Percentiles rank a stretch among this genome's conserved stretches.
Conservation (phyloP, 1,140 invertebrate species). For the Halotydeus destructor region DNA sequence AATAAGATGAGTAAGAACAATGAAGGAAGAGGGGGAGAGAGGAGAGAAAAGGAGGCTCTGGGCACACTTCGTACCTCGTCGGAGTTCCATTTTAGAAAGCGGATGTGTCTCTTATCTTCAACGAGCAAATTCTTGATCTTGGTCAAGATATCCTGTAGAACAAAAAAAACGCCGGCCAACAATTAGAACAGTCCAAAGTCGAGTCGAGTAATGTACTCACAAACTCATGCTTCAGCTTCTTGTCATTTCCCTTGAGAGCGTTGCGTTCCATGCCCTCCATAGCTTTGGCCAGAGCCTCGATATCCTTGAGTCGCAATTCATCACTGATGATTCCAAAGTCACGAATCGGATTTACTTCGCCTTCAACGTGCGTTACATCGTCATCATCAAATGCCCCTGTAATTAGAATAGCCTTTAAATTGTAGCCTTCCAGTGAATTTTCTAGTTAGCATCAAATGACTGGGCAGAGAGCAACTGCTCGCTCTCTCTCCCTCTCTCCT, state of each 20-base stretch:
- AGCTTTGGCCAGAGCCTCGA: conserved; percentile 52
- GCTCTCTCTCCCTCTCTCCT: too few relatives aligned
- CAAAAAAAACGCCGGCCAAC: conserved; percentile 18
- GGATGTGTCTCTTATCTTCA: conserved; percentile 76
- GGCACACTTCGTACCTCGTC: conserved; percentile 53
- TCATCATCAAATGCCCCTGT: conserved; percentile 91
- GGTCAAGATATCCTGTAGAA: conserved; percentile 56
- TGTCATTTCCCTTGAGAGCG: conserved; percentile 76
- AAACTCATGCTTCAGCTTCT: conserved; percentile 86
- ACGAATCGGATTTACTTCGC: conserved; percentile 86
- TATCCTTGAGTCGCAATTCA: conserved; percentile 82
- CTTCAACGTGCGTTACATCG: conserved; percentile 93
- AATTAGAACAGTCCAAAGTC: too few relatives aligned
- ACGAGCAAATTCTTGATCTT: conserved; percentile 67
- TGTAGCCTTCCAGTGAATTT: too few relatives aligned
- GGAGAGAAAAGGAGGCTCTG: conserved; percentile 2
- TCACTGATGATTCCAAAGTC: conserved; percentile 93
- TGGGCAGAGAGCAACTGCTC: too few relatives aligned
- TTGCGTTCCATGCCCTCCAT: conserved; percentile 71
- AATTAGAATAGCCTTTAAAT: conserved; percentile 16
- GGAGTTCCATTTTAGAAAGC: conserved; percentile 76
- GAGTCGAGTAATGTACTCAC: conserved; percentile 38
- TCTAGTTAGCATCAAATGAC: too few relatives aligned
- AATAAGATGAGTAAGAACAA: background rate
- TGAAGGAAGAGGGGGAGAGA: conserved; percentile 30